Base-by-base conservation (phyloP, 2,888 invertebrate species). In the Euzophera pinguis region DNA sequence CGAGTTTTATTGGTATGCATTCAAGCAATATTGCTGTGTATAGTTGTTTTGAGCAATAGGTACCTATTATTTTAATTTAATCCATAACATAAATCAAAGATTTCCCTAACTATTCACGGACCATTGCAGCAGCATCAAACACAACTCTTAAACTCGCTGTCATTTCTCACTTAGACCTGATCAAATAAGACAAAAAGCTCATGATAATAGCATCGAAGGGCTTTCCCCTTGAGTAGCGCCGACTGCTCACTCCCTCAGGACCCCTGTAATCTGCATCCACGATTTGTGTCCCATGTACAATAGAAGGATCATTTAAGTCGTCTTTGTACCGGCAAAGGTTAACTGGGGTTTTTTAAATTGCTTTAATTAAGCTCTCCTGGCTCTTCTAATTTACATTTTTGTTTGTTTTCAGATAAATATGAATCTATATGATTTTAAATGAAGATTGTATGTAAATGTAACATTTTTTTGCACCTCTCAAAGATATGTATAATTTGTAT, bases 251-350 rank as follows among this genome's bases (percentile, higher is more conserved):
- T 62, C 64, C 60, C 63, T 58, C 59, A 67, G 63, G 62, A 59
- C 58, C 60, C 43, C 61, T 61, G 67, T 66, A 67, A 69, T 71
- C 63, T 70, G 69, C 71, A 70, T 71, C 64, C 61, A 65, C 64
- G 65, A 66, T 69, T 69, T 70, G 65, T 61, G 62, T 60, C 56
- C 60, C 57, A 52, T 56, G 39, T 14, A 69, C 64, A 67, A 67
- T 64, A 60, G 62, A 61, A 56, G 51, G 43, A 51, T 51, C 51
- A 37, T 51, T 51, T 51, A 45, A 43, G 42, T 51, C 13, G 42
- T 50, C 51, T 51, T 51, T 51, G 52, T 45, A 45, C 54, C 53
- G 53, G 54, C 47, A 56, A 45, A 51, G 51, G 51, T 51, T 51
- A 51, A 51, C 43, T 51, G 51, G 43, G 43, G 51, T 51, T 51